Conservation (phyloP, 2,888 invertebrate species). For the Synergus umbraculus region DNA sequence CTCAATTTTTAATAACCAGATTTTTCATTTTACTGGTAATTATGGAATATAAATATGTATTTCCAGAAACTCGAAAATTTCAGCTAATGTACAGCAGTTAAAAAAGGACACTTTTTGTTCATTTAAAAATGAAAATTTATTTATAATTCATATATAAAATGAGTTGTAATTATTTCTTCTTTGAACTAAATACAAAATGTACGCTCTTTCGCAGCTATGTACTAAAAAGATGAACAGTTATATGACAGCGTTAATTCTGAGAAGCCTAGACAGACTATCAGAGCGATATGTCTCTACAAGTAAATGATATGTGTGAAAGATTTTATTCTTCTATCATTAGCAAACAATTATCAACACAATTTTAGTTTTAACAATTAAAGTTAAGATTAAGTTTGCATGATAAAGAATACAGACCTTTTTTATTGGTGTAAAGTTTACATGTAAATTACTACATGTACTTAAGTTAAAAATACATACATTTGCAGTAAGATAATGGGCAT, state of each 20-base stretch:
- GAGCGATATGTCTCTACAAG: slow-evolving; percentile 13
- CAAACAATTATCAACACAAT: neutral
- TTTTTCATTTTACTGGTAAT: too few relatives aligned
- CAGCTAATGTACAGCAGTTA: too few relatives aligned
- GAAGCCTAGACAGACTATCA: slow-evolving; percentile 24
- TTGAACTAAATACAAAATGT: neutral
- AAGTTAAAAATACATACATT: neutral
- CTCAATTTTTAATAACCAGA: too few relatives aligned
- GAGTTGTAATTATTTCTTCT: neutral
- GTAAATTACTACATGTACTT: too few relatives aligned
- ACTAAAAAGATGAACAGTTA: slow-evolving; percentile 32
- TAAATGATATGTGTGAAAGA: slow-evolving; percentile 28
- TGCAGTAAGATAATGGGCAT: neutral
- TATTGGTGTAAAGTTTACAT: too few relatives aligned
- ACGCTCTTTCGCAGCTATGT: slow-evolving; percentile 9
- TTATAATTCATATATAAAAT: neutral
- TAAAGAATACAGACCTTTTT: too few relatives aligned
- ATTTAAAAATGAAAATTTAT: too few relatives aligned
- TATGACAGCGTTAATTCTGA: neutral
- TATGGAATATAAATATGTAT: too few relatives aligned
- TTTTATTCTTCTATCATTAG: slow-evolving; percentile 2
- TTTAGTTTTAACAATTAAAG: neutral
- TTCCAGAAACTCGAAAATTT: too few relatives aligned
- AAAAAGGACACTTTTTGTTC: too few relatives aligned
- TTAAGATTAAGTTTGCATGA: neutral